These are phyloP conservation scores for Drepana falcataria DNA, from an alignment of 2,888 invertebrate species.

Conservation along the genomic window DNA sequence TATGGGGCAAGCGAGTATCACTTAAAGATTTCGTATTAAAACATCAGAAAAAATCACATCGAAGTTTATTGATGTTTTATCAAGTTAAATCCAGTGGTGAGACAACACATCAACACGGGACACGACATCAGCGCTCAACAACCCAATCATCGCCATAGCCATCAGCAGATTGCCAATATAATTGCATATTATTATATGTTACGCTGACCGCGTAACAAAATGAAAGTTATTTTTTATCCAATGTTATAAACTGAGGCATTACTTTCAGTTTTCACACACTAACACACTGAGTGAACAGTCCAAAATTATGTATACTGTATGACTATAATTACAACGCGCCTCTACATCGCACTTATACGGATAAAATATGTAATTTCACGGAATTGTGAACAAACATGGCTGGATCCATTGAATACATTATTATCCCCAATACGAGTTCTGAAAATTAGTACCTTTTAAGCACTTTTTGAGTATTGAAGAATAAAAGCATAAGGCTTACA, in stretches of 20 bases:
- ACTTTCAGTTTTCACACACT: constrained; percentile 25
- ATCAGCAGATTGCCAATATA: too few species aligned
- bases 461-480: too few species aligned
- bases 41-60: background rate
- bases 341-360: background rate
- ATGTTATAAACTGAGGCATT: constrained; percentile 25
- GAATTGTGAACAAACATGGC: too few species aligned
- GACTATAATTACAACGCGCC: background rate
- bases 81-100: background rate
- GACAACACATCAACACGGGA: too few species aligned
- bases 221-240: constrained; percentile 33
- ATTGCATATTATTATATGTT: background rate
- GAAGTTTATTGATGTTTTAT: background rate
- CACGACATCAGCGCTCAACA: background rate
- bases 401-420: too few species aligned
- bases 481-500: too few species aligned
- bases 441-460: too few species aligned
- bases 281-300: background rate
- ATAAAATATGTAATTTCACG: background rate
- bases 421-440: too few species aligned
- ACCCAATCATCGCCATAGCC: background rate
- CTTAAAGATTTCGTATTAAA: too few species aligned
- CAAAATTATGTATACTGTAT: background rate
- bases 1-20: too few species aligned
- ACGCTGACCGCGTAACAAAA: constrained; percentile 18